Evolutionary conservation across 2,888 invertebrate genomes (phyloP), one percentile per base, ranked within the genome.

Genomic region (Margaritifera margaritifera): DNA sequence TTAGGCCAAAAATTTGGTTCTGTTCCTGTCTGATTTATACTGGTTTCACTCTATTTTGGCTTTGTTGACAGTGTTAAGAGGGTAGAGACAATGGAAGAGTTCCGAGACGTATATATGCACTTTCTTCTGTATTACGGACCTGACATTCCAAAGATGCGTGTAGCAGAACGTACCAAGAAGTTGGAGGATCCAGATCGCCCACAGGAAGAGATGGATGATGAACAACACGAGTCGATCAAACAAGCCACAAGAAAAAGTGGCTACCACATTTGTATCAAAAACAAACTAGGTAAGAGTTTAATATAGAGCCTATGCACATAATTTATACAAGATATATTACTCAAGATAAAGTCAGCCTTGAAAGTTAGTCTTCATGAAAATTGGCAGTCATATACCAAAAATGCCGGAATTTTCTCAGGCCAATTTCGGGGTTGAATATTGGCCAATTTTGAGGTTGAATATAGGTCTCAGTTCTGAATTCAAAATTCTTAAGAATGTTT

Each of bases 31-130:
- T 62, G 18, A 24, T 31, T 18, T 24, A 63, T 27, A 52, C 24
- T 25, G 27, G n/a, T 22, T 50, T 52, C n/a, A 11, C 20, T n/a
- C 27, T 42, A 52, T 52, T 31, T 52, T 53, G 19, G n/a, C n/a
- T 58, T 71, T 52, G 24, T 51, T 20, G 65, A 6, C 75, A 89
- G 89, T 59, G 88, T 87, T 11, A 83, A 81, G 59, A 80, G 69
- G 57, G 86, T 88, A 4, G 86, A 87, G 75, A 88, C 85, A 0
- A 92, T 94, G 18, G 98, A 99, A 88, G 98, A 98, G 88, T 90
- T 99, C 0, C 94, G 95, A 71, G 99, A 99, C 86, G 94, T 96
- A 2, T 96, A 96, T 90, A 94, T 95, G 79, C 97, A 98, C 86
- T 99, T 99, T 89, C 92, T 96, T 77, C 91, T 99, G 24, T 96